Evolutionary conservation across 2,797 vertebrate species (phyloP), one percentile per base, ranked within the genome.

Genomic region (Diplodus puntazzo): DNA sequence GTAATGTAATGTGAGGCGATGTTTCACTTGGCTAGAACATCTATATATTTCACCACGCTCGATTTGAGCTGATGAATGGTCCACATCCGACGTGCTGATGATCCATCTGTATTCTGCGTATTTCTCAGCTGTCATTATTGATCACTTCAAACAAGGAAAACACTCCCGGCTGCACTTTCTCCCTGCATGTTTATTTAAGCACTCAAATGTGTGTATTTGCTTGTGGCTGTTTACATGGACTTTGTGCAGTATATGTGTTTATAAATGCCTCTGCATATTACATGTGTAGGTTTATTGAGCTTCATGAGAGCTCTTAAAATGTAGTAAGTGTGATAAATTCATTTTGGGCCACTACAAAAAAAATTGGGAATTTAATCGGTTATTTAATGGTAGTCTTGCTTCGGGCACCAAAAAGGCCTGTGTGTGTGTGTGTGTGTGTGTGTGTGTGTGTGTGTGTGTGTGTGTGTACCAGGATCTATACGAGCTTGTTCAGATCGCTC

Each of bases 21-120:
- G 87, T 88, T 82, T 85, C 74, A 73, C 81, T 74, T n/a, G 30
- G 17, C 61, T 42, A 17, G 14, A 85, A 83, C 86, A 77, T 79
- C 83, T 70, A 73, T 80, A 81, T 75, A 78, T 87, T 74, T 84
- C 75, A 63, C 1, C 83, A 79, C 63, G 75, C 88, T 87, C 81
- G 27, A 85, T 87, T 87, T 79, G 54, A 86, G 84, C 83, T 63
- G 83, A 82, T 77, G 75, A 89, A 84, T 81, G 43, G 63, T 73
- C 73, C 61, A 77, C 81, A 60, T 66, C 73, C 63, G 18, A 45
- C 43, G 57, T 16, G 70, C 58, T 43, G 20, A 77, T 45, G 55
- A 87, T 82, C 80, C 85, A 66, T 86, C 85, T 84, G 88, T 66
- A 88, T 87, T 85, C 83, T 82, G 76, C 30, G 55, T 59, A 30